Percentiles rank a stretch among this genome's conserved stretches.
These are phyloP conservation scores for Mormyrus iriodes DNA, from an alignment of 2,113 vertebrate genomes.

Conservation along the genomic window DNA sequence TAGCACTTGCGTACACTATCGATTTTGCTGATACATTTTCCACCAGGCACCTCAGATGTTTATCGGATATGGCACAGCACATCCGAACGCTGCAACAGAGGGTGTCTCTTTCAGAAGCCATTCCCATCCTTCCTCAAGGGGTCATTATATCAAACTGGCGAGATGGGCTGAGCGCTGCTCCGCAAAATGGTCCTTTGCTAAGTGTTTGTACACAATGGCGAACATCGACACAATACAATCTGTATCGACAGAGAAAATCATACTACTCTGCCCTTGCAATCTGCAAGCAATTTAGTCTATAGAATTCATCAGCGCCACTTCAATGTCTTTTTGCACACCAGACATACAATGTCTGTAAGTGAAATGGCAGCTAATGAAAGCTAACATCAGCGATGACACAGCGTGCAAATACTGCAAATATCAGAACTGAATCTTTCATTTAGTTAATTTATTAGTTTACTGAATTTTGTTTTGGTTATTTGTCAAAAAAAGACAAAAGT, in stretches of 20 bases:
- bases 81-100: neutral
- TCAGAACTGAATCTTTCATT: neutral
- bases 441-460: neutral
- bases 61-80: neutral
- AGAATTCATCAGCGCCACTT: neutral
- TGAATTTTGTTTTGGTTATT: neutral
- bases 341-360: neutral
- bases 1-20: neutral
- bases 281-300: neutral
- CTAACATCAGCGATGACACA: neutral
- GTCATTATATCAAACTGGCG: neutral
- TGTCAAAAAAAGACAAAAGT: neutral
- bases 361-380: neutral
- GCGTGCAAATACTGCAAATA: neutral
- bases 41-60: slow-evolving; percentile 7
- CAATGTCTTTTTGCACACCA: neutral
- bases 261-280: neutral
- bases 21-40: slow-evolving; percentile 28
- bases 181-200: neutral
- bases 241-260: neutral
- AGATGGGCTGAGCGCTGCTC: neutral
- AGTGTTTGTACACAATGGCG: neutral
- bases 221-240: neutral
- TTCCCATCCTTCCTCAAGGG: neutral
- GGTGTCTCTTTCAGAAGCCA: neutral